Conservation (phyloP, 2,113 vertebrate genomes). For the Eulemur macaco region DNA sequence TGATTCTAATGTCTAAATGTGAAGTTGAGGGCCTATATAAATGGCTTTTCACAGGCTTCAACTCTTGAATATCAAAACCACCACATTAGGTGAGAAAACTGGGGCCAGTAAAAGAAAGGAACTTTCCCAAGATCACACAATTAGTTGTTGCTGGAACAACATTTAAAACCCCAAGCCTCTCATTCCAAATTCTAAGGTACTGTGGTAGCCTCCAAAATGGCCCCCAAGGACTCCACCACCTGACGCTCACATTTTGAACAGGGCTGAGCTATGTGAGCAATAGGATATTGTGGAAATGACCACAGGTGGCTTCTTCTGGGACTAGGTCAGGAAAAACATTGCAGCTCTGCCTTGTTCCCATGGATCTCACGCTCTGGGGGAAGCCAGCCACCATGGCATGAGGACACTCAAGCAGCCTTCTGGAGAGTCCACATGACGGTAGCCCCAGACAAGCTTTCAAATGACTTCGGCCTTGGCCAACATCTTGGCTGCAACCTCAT, state of each 20-base stretch:
- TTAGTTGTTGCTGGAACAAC: background rate
- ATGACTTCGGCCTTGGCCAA: background rate
- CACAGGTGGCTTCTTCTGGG: background rate
- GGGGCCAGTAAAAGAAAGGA: background rate
- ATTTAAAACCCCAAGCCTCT: background rate
- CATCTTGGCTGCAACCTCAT: background rate
- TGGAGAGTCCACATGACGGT: background rate
- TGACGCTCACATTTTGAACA: background rate
- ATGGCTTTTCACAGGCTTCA: constrained; percentile 2
- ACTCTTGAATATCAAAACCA: background rate
- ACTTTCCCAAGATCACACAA: background rate
- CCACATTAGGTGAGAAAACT: background rate
- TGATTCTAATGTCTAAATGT: background rate
- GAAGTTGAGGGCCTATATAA: background rate
- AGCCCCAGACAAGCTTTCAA: background rate
- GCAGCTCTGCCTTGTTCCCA: background rate
- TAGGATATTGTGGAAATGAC: background rate
- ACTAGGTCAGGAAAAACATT: background rate
- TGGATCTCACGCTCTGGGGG: background rate
- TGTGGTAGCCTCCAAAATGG: background rate
- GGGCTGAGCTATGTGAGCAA: background rate
- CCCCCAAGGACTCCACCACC: background rate
- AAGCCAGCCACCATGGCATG: background rate
- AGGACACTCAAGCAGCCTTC: background rate
- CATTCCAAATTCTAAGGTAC: background rate